Percentiles rank a stretch among this genome's conserved stretches.
Evolutionary conservation across 2,113 vertebrate species (phyloP).

Genomic region (Takifugu flavidus): DNA sequence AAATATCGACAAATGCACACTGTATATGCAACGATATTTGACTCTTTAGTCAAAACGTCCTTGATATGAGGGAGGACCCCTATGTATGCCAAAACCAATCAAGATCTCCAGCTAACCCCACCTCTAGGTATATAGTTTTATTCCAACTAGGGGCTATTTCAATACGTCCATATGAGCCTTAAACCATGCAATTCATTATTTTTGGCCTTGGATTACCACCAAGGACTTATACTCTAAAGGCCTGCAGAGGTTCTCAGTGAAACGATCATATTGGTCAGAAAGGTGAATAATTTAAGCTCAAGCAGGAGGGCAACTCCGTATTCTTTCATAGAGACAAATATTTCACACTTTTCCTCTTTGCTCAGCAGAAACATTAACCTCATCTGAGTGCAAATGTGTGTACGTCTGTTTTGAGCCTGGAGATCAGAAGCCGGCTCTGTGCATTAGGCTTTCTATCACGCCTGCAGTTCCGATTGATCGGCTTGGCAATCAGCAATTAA

Average conservation of each 20-base stretch:
- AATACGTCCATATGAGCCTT: conserved; percentile 29
- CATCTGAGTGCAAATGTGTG: conserved; percentile 40
- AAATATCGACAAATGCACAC: conserved; percentile 59
- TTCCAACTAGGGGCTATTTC: conserved; percentile 24
- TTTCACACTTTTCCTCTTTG: conserved; percentile 41
- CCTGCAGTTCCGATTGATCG: conserved; percentile 72
- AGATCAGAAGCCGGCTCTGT: conserved; percentile 37
- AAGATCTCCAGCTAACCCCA: conserved; percentile 16
- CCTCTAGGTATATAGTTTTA: conserved; percentile 28
- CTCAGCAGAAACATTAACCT: conserved; percentile 50
- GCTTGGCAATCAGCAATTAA: conserved; percentile 79
- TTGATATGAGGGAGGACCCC: conserved; percentile 41
- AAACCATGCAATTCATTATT: conserved; percentile 39
- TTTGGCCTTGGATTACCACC: conserved; percentile 43
- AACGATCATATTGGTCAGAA: conserved; percentile 19
- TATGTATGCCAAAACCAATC: conserved; percentile 44
- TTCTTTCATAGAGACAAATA: conserved; percentile 47
- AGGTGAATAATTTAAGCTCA: conserved; percentile 5
- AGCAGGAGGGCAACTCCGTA: conserved; percentile 6
- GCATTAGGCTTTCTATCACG: conserved; percentile 59
- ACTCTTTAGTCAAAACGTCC: conserved; percentile 66
- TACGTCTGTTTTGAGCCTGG: conserved; percentile 21
- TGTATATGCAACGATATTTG: conserved; percentile 50
- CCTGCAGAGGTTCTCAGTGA: conserved; percentile 29
- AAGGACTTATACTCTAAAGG: conserved; percentile 39